phyloP scores from a whole-genome alignment of 2,113 vertebrate species.

The Pseudorasbora parva region DNA sequence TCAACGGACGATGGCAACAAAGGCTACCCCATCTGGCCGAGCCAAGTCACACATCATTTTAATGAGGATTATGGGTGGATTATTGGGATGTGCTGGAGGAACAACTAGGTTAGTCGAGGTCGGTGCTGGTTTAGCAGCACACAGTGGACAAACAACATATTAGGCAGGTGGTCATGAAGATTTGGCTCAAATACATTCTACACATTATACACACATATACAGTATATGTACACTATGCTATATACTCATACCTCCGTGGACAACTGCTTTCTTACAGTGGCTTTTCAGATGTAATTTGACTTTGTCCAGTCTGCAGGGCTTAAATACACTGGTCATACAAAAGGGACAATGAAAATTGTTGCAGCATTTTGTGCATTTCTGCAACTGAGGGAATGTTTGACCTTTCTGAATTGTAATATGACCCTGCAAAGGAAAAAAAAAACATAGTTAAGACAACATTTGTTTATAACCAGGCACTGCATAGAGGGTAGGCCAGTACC shows the following conservation, averaged over 20 bases:
- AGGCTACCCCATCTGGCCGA: too few species aligned
- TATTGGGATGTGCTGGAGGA: too few species aligned
- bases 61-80: background rate
- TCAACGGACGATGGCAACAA: too few species aligned
- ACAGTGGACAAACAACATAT: too few species aligned
- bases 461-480: background rate
- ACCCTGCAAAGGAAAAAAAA: background rate
- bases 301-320: background rate
- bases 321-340: slow-evolving; percentile 4
- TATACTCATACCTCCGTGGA: slow-evolving; percentile 11
- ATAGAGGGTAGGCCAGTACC: too few species aligned
- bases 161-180: too few species aligned
- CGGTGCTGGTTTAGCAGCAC: too few species aligned
- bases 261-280: slow-evolving; percentile 5
- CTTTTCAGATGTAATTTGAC: background rate
- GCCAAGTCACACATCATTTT: too few species aligned
- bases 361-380: slow-evolving; percentile 26
- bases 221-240: background rate
- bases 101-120: too few species aligned
- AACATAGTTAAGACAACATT: background rate
- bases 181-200: background rate
- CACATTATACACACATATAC: background rate
- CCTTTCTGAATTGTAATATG: slow-evolving; percentile 8
- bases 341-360: slow-evolving; percentile 17
- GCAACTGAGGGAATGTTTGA: background rate